A percentile compares a stretch with the other conserved stretches of the same genome.
phyloP scores from a whole-genome alignment of 2,113 vertebrate genomes.

The Oxyruncus cristatus region DNA sequence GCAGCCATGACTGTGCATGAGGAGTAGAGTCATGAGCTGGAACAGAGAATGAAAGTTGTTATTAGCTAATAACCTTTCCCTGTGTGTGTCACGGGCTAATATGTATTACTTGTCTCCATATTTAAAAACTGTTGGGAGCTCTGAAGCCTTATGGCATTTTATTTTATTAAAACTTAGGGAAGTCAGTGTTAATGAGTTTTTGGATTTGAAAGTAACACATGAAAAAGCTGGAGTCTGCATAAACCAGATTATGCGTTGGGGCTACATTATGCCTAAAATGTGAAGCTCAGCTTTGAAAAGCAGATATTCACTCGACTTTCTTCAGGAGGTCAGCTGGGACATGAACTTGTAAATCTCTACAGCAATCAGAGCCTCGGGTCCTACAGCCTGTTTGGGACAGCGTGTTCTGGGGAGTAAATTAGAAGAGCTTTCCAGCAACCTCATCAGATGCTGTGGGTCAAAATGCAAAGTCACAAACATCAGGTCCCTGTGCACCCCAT shows the following conservation, averaged over 20 bases:
- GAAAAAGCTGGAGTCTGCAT: background rate
- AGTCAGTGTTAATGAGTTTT: background rate
- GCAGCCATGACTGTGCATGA: fast-evolving
- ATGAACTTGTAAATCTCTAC: background rate
- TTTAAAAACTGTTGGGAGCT: background rate
- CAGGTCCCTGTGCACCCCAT: background rate
- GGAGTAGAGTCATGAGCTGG: background rate
- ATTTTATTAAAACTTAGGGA: background rate
- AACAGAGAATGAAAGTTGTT: background rate
- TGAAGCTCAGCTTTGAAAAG: background rate
- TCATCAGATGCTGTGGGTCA: background rate
- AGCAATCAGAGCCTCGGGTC: background rate
- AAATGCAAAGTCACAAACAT: background rate
- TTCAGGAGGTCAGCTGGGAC: background rate
- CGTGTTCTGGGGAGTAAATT: background rate
- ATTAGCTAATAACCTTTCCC: background rate
- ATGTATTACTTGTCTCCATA: background rate
- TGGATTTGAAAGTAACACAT: background rate
- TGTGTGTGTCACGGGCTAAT: background rate
- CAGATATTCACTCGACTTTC: background rate
- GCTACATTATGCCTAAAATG: background rate
- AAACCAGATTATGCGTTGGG: background rate
- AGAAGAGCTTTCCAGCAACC: background rate
- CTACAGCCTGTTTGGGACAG: background rate
- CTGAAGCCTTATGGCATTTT: background rate